These are phyloP conservation scores for Anarsia innoxiella DNA, from an alignment of 2,888 invertebrate genomes.

Conservation along the genomic window DNA sequence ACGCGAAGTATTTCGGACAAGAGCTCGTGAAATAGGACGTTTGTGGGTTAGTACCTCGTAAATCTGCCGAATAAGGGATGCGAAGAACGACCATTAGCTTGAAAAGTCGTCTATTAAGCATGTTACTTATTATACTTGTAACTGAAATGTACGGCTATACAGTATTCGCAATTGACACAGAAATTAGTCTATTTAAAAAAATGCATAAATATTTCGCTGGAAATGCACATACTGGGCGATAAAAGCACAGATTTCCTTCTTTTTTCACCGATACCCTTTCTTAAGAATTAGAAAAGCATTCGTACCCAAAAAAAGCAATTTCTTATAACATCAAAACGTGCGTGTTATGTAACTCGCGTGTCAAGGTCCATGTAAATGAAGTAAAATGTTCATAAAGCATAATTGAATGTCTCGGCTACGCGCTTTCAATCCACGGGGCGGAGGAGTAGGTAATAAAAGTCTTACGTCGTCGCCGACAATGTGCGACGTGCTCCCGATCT, in stretches of 20 bases:
- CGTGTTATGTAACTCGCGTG: conserved; percentile 21
- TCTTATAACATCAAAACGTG: no score
- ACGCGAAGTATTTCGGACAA: conserved; percentile 3
- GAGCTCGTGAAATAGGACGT: conserved; percentile 34
- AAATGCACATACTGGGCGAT: no score
- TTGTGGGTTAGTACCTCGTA: conserved; percentile 51
- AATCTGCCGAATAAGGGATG: conserved; percentile 44
- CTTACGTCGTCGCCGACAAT: background rate
- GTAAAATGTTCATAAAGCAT: conserved; percentile 34
- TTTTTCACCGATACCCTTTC: no score
- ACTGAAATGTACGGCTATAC: no score
- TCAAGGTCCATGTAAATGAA: conserved; percentile 30
- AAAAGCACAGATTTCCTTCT: no score
- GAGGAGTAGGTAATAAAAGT: conserved; percentile 7
- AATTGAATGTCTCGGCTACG: conserved; percentile 31
- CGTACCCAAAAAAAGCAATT: background rate
- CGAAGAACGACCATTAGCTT: conserved; percentile 35
- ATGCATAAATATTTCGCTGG: no score
- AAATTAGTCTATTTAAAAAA: no score
- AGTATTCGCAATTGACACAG: no score
- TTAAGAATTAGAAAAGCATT: no score
- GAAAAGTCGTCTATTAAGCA: conserved; percentile 28
- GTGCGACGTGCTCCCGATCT: conserved; percentile 9
- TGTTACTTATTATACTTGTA: no score
- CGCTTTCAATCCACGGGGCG: conserved; percentile 21